Evolutionary conservation across 1,140 invertebrate genomes (phyloP), one percentile per base, ranked within the genome.

Genomic region (Rhizoglyphus robini): DNA sequence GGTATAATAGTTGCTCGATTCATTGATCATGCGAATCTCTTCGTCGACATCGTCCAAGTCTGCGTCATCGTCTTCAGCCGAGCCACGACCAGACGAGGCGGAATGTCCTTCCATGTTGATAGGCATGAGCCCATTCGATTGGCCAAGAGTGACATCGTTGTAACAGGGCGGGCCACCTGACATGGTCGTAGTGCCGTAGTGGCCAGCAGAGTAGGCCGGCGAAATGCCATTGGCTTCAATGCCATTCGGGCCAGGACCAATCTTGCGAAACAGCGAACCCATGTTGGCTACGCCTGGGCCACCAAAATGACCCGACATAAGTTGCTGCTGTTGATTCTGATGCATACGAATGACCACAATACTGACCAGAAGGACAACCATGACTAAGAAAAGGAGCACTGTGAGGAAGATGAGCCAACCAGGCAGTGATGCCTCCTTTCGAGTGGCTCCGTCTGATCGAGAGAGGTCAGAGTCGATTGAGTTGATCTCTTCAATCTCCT

Each of bases 11-110:
- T 68, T 59, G 18, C 32, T 48, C 8, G 88, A 87, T 77, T 96
- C 91, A 74, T 96, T 97, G 66, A 97, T 96, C 90, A 95, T 96
- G 67, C 90, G 79, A 57, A 97, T 96, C 77, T 96, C 94, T 78
- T 96, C 93, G 74, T 97, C 92, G 60, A 64, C 63, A 57, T 77
- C 78, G 23, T 77, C 76, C 70, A 89, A 88, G 1, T 67, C 66
- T 3, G 23, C 61, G 70, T 89, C 87, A 0, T 83, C 85, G 69
- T 92, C 90, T 77, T 96, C 93, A 1, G 90, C 93, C 0, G 93
- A 96, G 0, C 93, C 93, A 27, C 90, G 81, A 15, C 93, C 93
- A 73, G 90, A 95, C 0, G 91, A 96, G 0, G 90, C 90, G 0
- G 89, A 94, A 72, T 93, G 88, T 32, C 63, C 54, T 60, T 65